Conservation (phyloP, 2,888 invertebrate species). For the Gibbula magus region DNA sequence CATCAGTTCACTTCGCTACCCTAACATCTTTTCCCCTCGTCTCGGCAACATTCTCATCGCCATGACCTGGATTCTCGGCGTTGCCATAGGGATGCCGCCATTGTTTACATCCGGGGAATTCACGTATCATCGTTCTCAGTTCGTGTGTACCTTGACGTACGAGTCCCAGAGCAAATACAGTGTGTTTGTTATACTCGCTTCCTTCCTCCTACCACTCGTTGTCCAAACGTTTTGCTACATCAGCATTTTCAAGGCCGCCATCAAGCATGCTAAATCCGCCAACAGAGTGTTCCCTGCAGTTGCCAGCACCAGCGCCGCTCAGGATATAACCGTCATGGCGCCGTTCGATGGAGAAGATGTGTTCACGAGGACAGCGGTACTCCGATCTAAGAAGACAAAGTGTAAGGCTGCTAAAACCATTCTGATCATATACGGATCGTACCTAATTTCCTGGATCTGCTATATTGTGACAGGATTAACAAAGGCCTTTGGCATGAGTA, state of each 20-base stretch:
- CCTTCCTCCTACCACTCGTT: constrained; percentile 47
- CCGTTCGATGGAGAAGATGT: background rate
- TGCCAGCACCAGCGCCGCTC: constrained; percentile 26
- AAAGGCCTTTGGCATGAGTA: constrained; percentile 8
- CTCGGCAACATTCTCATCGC: constrained; percentile 47
- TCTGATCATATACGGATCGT: constrained; percentile 52
- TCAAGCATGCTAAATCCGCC: constrained; percentile 53
- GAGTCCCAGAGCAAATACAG: constrained; percentile 33
- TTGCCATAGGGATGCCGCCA: constrained; percentile 50
- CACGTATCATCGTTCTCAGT: constrained; percentile 44
- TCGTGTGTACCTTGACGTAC: constrained; percentile 51
- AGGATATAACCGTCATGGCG: constrained; percentile 9
- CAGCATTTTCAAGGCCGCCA: constrained; percentile 58
- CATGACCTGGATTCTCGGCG: constrained; percentile 47
- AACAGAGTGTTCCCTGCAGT: constrained; percentile 48
- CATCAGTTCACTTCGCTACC: constrained; percentile 58
- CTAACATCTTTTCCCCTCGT: constrained; percentile 54
- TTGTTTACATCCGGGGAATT: constrained; percentile 47
- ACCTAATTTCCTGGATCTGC: constrained; percentile 57
- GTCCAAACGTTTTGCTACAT: constrained; percentile 56
- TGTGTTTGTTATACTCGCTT: constrained; percentile 35
- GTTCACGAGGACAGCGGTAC: too few species aligned
- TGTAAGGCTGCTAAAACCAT: constrained; percentile 63
- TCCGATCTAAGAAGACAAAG: constrained; percentile 35
- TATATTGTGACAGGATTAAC: constrained; percentile 44